These are phyloP conservation scores for Macaria liturata DNA, from an alignment of 2,888 invertebrate species.

Conservation along the genomic window DNA sequence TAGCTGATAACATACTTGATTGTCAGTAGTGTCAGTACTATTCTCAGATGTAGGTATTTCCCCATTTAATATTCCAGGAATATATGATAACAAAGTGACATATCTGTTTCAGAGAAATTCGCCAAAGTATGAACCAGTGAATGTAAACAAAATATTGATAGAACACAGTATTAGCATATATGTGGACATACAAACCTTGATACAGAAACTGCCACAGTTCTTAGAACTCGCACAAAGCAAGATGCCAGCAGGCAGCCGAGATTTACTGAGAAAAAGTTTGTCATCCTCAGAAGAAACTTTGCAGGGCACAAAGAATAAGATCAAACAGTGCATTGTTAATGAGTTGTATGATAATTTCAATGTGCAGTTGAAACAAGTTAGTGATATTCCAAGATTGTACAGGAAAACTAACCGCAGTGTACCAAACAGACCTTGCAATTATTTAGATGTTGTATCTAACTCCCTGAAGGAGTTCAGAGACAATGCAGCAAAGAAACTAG, in stretches of 20 bases:
- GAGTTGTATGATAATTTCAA: slow-evolving; percentile 74
- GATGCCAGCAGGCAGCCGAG: slow-evolving; percentile 51
- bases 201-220: slow-evolving; percentile 58
- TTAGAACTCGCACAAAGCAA: slow-evolving; percentile 55
- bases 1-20: too few relatives aligned
- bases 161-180: slow-evolving; percentile 69
- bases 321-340: slow-evolving; percentile 67
- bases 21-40: too few relatives aligned
- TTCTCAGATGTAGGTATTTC: slow-evolving; percentile 8
- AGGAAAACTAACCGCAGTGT: slow-evolving; percentile 95
- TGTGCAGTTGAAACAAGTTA: slow-evolving; percentile 90
- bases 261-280: slow-evolving; percentile 56
- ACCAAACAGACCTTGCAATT: slow-evolving; percentile 91
- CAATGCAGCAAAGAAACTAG: slow-evolving; percentile 66
- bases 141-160: slow-evolving; percentile 63
- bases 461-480: slow-evolving; percentile 84
- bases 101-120: slow-evolving; percentile 56
- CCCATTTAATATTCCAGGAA: slow-evolving; percentile 7
- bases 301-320: slow-evolving; percentile 53
- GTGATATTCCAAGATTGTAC: slow-evolving; percentile 96
- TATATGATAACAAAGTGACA: slow-evolving; percentile 2
- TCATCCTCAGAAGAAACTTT: slow-evolving; percentile 55
- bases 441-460: slow-evolving; percentile 87
- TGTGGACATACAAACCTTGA: slow-evolving; percentile 57
- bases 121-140: slow-evolving; percentile 55